Conservation (phyloP, 1,140 invertebrate genomes). For the Semibalanus balanoides region DNA sequence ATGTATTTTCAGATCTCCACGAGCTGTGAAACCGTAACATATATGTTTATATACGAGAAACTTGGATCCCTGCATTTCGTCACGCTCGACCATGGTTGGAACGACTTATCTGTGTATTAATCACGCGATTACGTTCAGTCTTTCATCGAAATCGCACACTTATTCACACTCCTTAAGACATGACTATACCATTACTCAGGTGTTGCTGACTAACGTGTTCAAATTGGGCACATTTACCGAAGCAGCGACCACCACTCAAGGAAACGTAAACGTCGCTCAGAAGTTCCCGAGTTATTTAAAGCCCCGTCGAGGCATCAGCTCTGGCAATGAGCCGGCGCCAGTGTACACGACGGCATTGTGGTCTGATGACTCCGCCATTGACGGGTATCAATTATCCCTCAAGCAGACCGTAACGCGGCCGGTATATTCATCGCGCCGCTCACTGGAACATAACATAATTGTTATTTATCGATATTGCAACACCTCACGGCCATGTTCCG, state of each 20-base stretch:
- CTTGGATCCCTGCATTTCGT: too few relatives aligned
- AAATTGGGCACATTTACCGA: too few relatives aligned
- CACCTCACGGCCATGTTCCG: not conserved
- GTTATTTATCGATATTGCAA: not conserved
- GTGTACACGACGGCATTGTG: not conserved
- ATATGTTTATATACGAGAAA: too few relatives aligned
- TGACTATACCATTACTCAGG: too few relatives aligned
- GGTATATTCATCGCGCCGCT: not conserved
- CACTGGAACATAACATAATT: not conserved
- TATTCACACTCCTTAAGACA: too few relatives aligned
- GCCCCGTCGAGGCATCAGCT: not conserved
- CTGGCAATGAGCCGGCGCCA: not conserved
- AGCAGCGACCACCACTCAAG: not conserved
- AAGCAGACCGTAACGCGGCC: not conserved
- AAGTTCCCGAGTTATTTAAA: not conserved
- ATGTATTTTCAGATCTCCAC: too few relatives aligned
- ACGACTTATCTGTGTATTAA: too few relatives aligned
- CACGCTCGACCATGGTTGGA: too few relatives aligned
- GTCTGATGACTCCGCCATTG: not conserved
- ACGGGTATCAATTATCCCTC: not conserved
- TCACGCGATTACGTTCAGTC: too few relatives aligned
- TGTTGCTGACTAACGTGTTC: too few relatives aligned
- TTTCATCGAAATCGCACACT: too few relatives aligned
- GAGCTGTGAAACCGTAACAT: too few relatives aligned
- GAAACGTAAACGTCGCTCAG: not conserved